Evolutionary conservation across 2,888 invertebrate genomes (phyloP).

Genomic region (Sceliomorpha sp.): DNA sequence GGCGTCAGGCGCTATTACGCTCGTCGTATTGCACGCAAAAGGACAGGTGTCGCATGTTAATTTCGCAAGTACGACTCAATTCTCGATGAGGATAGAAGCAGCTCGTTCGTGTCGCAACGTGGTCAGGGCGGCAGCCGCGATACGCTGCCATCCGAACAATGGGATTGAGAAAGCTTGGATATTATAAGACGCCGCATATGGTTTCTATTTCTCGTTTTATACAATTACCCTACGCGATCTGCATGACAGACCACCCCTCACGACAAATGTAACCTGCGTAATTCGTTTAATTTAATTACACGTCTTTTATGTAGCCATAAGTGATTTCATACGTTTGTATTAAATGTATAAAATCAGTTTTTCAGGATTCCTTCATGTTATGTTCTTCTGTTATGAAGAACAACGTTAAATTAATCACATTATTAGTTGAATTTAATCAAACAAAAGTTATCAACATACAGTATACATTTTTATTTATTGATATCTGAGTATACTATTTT

Average conservation of each 20-base stretch:
- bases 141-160: conserved; percentile 62
- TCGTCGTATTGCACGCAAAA: conserved; percentile 8
- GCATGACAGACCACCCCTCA: conserved; percentile 3
- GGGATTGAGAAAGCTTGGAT: conserved; percentile 65
- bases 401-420: no score
- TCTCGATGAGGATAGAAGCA: conserved; percentile 35
- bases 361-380: no score
- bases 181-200: conserved; percentile 51
- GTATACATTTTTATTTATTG: no score
- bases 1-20: conserved; percentile 2
- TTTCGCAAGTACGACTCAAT: conserved; percentile 47
- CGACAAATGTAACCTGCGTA: conserved; percentile 19
- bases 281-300: no score
- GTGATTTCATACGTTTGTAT: no score
- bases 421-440: no score
- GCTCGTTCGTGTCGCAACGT: conserved; percentile 38
- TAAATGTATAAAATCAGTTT: no score
- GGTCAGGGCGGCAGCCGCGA: conserved; percentile 55
- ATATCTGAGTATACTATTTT: no score
- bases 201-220: conserved; percentile 43
- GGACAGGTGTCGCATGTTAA: conserved; percentile 56
- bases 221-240: conserved; percentile 17
- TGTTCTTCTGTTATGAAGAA: no score
- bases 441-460: no score
- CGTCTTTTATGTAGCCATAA: no score